Conservation (phyloP, 2,888 invertebrate species). For the Melanotus villosus region DNA sequence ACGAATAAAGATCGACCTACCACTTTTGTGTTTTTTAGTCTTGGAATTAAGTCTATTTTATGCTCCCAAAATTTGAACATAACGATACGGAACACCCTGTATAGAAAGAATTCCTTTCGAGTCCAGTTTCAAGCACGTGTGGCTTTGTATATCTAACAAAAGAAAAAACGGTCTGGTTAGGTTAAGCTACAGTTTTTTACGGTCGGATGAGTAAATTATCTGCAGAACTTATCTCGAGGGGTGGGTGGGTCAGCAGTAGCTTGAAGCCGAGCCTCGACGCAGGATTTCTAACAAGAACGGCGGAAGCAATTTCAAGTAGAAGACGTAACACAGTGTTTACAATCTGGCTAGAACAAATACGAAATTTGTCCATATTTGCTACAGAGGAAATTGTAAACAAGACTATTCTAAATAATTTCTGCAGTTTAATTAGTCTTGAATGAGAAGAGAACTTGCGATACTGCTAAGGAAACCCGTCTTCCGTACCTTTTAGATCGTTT, state of each 20-base stretch:
- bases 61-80: too few species aligned
- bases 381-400: conserved; percentile 12
- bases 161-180: too few species aligned
- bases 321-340: conserved; percentile 21
- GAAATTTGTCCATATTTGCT: conserved; percentile 16
- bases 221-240: conserved; percentile 7
- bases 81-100: too few species aligned
- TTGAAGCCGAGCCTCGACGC: not conserved
- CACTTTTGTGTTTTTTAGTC: too few species aligned
- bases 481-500: too few species aligned
- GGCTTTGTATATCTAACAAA: too few species aligned
- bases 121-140: too few species aligned
- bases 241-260: conserved; percentile 28
- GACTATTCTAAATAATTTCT: not conserved
- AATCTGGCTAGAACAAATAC: conserved; percentile 13
- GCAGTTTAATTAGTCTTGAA: conserved; percentile 12
- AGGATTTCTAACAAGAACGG: conserved; percentile 24
- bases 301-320: conserved; percentile 35
- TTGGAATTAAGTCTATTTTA: too few species aligned
- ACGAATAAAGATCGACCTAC: too few species aligned
- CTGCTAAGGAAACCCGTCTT: not conserved
- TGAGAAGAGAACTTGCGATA: not conserved
- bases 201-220: conserved; percentile 20
- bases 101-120: too few species aligned
- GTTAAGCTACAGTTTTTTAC: conserved; percentile 9